A percentile compares a stretch with the other conserved stretches of the same genome.
phyloP scores from a whole-genome alignment of 2,797 vertebrate species.

The Anguilla marmorata region DNA sequence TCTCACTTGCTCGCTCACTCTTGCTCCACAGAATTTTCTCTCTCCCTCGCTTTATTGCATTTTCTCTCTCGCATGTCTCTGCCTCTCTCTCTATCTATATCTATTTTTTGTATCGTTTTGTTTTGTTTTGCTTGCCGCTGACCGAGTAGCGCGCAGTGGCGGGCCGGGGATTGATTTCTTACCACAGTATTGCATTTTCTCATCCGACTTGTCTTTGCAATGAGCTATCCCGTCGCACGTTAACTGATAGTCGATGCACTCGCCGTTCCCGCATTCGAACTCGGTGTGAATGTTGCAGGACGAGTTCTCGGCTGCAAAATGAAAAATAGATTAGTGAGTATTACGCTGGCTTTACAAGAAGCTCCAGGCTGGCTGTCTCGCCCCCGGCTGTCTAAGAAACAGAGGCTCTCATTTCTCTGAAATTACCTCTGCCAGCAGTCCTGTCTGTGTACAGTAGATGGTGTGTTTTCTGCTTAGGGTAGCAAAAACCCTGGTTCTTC shows the following conservation, averaged over 20 bases:
- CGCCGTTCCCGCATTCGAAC: slow-evolving; percentile 95
- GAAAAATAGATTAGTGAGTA: slow-evolving; percentile 29
- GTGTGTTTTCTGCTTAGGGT: slow-evolving; percentile 21
- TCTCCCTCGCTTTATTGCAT: too few relatives aligned
- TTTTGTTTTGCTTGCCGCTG: slow-evolving; percentile 27
- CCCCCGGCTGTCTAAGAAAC: slow-evolving; percentile 1
- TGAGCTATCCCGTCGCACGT: slow-evolving; percentile 91
- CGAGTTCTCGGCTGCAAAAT: slow-evolving; percentile 85
- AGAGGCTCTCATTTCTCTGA: background rate
- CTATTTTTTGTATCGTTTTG: background rate
- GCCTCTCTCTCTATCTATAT: background rate
- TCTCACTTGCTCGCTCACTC: too few relatives aligned
- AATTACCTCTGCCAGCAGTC: background rate
- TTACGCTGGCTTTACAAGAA: slow-evolving; percentile 1
- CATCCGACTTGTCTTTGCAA: slow-evolving; percentile 98
- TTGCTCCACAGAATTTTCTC: too few relatives aligned
- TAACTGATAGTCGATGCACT: slow-evolving; percentile 91
- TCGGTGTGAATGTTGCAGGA: slow-evolving; percentile 93
- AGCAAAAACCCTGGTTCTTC: slow-evolving; percentile 22
- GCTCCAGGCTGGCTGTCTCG: background rate
- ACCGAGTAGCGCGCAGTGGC: slow-evolving; percentile 29
- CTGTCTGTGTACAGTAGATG: background rate
- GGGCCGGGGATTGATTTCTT: slow-evolving; percentile 56
- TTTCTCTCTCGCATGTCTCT: too few relatives aligned
- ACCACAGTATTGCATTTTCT: slow-evolving; percentile 98